phyloP scores from a whole-genome alignment of 2,888 invertebrate species.

The Bimastos eiseni region DNA sequence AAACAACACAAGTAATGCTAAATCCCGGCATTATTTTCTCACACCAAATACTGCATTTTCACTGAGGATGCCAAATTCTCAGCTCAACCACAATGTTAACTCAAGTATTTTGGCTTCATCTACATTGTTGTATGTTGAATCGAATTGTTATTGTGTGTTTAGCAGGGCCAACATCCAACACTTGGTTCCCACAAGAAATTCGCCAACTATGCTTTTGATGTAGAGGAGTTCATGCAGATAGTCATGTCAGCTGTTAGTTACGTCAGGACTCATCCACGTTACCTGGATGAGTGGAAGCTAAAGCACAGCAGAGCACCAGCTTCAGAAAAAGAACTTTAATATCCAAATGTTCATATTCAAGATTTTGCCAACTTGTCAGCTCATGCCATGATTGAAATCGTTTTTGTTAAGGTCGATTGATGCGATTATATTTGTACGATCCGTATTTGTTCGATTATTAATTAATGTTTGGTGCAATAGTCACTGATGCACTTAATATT shows the following conservation, averaged over 20 bases:
- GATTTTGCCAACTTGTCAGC: neutral
- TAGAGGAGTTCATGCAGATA: conserved; percentile 78
- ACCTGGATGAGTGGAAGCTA: conserved; percentile 36
- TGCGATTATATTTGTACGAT: neutral
- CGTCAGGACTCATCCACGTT: conserved; percentile 68
- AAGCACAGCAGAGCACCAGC: conserved; percentile 22
- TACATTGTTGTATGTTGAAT: neutral
- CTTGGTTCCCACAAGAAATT: conserved; percentile 92
- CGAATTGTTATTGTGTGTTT: neutral
- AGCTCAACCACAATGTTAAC: neutral
- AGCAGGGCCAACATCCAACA: conserved; percentile 81
- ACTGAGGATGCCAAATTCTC: neutral
- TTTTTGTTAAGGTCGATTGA: too few relatives aligned
- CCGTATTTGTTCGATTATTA: neutral
- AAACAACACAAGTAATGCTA: neutral
- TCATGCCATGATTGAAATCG: neutral
- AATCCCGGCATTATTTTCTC: neutral
- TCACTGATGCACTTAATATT: neutral
- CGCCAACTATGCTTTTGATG: conserved; percentile 90
- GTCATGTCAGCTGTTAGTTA: conserved; percentile 75
- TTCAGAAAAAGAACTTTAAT: conserved; percentile 23
- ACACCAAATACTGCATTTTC: neutral
- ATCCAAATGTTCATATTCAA: neutral
- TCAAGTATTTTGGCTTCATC: neutral
- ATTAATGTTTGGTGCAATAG: neutral